A percentile compares a stretch with the other conserved stretches of the same genome.
Evolutionary conservation across 1,140 invertebrate species (phyloP).

Genomic region (Solenopsis invicta): DNA sequence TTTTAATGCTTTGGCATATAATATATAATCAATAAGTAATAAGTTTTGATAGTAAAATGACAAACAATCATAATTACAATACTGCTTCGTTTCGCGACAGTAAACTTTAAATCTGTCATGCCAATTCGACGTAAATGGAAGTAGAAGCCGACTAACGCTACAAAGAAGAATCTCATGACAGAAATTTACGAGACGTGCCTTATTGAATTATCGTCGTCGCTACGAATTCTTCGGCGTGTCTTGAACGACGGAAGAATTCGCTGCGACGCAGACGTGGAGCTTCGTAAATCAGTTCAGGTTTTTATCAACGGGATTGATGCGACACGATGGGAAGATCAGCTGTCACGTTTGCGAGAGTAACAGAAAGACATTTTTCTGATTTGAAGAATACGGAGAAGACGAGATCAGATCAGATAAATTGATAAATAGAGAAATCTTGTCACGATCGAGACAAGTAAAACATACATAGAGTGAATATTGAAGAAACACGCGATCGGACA

Average conservation of each 20-base stretch:
- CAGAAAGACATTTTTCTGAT: slow-evolving; percentile 14
- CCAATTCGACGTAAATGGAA: slow-evolving; percentile 31
- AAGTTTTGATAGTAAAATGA: not conserved
- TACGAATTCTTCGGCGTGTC: slow-evolving; percentile 39
- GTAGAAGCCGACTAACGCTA: not conserved
- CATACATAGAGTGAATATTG: not conserved
- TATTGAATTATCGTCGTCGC: slow-evolving; percentile 57
- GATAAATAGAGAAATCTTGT: slow-evolving; percentile 40
- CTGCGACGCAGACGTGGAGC: slow-evolving; percentile 28
- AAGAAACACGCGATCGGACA: not conserved
- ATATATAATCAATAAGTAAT: not conserved
- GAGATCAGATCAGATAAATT: not conserved
- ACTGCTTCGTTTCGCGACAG: not conserved
- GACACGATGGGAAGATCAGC: slow-evolving; percentile 30
- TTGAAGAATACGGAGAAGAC: not conserved
- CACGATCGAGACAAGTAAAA: not conserved
- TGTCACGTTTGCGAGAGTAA: slow-evolving; percentile 37
- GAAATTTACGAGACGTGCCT: slow-evolving; percentile 69
- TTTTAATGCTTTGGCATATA: not conserved
- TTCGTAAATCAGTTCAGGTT: slow-evolving; percentile 40
- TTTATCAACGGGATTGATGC: slow-evolving; percentile 32
- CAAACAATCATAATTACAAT: slow-evolving; percentile 31
- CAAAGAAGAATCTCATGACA: slow-evolving; percentile 66
- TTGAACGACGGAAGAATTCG: slow-evolving; percentile 34
- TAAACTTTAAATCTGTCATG: slow-evolving; percentile 45